These are phyloP conservation scores for Chroicocephalus ridibundus DNA, from an alignment of 2,113 vertebrate genomes.

Conservation along the genomic window DNA sequence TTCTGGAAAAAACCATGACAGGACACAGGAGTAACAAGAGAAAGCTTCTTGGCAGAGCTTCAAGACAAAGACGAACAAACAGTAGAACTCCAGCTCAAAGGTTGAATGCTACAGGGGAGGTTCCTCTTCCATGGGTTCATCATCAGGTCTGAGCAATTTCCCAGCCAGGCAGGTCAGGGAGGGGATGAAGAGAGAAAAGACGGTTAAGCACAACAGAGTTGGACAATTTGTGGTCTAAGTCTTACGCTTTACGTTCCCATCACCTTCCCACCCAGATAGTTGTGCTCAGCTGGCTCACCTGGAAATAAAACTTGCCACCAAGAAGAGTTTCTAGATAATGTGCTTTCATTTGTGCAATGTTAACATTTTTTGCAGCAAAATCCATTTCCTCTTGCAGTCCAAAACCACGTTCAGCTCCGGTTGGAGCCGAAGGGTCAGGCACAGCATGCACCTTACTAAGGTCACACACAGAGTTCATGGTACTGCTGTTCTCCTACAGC, in stretches of 20 bases:
- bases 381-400: not conserved
- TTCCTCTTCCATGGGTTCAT: constrained; percentile 97
- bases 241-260: accelerated
- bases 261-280: not conserved
- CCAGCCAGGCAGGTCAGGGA: not conserved
- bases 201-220: not conserved
- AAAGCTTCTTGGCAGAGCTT: constrained; percentile 79
- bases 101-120: constrained; percentile 84
- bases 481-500: not conserved
- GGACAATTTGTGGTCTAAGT: not conserved
- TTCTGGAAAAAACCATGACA: constrained; percentile 60
- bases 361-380: not conserved
- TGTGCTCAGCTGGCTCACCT: not conserved
- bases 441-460: not conserved
- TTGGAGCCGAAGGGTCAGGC: not conserved
- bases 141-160: constrained; percentile 77
- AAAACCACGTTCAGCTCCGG: not conserved
- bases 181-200: not conserved
- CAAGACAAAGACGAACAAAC: constrained; percentile 76
- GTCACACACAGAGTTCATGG: not conserved
- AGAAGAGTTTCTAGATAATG: not conserved
- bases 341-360: not conserved
- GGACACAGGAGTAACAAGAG: constrained; percentile 71
- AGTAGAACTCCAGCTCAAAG: constrained; percentile 53
- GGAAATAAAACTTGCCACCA: not conserved